Percentiles rank a stretch among this genome's conserved stretches.
Evolutionary conservation across 2,888 invertebrate genomes (phyloP).

Genomic region (Sphinx pinastri): DNA sequence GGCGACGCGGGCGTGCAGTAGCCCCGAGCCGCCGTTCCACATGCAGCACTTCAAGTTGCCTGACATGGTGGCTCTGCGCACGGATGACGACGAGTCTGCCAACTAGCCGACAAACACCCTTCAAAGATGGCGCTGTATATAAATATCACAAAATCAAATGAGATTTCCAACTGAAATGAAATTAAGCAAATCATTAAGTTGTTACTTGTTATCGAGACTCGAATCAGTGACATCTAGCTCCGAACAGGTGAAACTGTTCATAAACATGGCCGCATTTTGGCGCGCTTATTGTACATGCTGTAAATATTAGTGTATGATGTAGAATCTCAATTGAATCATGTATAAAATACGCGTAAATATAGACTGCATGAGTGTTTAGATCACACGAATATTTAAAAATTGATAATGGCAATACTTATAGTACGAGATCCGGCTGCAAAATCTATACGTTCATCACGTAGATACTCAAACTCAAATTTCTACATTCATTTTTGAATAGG

Average conservation of each 20-base stretch:
- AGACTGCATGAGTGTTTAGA: slow-evolving; percentile 20
- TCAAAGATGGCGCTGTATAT: slow-evolving; percentile 13
- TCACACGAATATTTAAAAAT: slow-evolving; percentile 13
- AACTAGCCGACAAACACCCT: neutral
- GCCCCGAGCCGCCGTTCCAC: slow-evolving; percentile 89
- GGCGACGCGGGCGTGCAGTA: slow-evolving; percentile 69
- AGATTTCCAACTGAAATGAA: too few species aligned
- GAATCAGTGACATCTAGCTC: neutral
- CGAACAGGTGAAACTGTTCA: neutral
- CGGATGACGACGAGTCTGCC: slow-evolving; percentile 52
- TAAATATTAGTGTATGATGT: slow-evolving; percentile 28
- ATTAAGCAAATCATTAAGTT: too few species aligned
- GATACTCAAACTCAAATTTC: too few species aligned
- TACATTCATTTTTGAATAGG: too few species aligned
- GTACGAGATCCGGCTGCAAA: too few species aligned
- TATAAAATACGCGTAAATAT: slow-evolving; percentile 30
- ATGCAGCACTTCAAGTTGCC: slow-evolving; percentile 91
- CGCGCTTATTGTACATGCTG: neutral
- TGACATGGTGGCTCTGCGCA: slow-evolving; percentile 77
- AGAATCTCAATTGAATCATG: slow-evolving; percentile 40
- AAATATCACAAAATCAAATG: too few species aligned
- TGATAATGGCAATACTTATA: neutral
- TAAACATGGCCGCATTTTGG: neutral
- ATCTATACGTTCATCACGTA: too few species aligned
- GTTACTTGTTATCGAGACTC: neutral